These are phyloP conservation scores for Acleris sparsana DNA, from an alignment of 2,888 invertebrate species.

Conservation along the genomic window DNA sequence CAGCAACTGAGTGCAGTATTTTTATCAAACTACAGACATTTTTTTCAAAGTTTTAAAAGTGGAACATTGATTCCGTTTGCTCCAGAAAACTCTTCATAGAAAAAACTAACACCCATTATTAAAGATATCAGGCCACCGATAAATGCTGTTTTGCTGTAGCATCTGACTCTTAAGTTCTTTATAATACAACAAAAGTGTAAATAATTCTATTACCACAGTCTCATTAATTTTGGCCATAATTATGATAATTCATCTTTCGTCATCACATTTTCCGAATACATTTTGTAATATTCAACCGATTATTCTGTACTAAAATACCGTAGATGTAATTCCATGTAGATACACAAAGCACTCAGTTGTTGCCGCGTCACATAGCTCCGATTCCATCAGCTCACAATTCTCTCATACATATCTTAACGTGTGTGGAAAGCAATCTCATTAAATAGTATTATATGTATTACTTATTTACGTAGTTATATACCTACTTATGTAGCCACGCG, in stretches of 20 bases:
- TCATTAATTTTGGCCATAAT: too few relatives aligned
- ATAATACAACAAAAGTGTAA: too few relatives aligned
- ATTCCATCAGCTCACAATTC: slow-evolving; percentile 59
- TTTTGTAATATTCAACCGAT: background rate
- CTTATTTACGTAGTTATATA: slow-evolving; percentile 57
- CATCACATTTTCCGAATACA: too few relatives aligned
- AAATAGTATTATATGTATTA: slow-evolving; percentile 68
- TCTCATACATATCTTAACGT: slow-evolving; percentile 76
- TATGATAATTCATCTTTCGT: too few relatives aligned
- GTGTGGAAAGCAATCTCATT: slow-evolving; percentile 76
- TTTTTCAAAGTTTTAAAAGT: background rate
- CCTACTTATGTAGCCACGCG: slow-evolving; percentile 40
- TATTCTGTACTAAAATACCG: background rate
- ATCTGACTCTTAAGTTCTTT: too few relatives aligned
- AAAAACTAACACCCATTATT: too few relatives aligned
- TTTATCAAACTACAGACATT: background rate
- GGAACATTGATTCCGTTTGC: slow-evolving; percentile 1
- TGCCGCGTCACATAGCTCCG: slow-evolving; percentile 57
- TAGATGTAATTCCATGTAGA: too few relatives aligned
- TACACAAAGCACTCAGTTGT: slow-evolving; percentile 26
- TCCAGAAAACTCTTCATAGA: background rate
- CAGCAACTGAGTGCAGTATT: slow-evolving; percentile 26
- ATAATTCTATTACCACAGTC: too few relatives aligned
- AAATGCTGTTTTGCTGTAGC: too few relatives aligned
- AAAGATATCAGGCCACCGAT: too few relatives aligned